A percentile compares a stretch with the other conserved stretches of the same genome.
These are phyloP conservation scores for Lepilemur ruficaudatus DNA, from an alignment of 2,797 vertebrate species.

Conservation along the genomic window DNA sequence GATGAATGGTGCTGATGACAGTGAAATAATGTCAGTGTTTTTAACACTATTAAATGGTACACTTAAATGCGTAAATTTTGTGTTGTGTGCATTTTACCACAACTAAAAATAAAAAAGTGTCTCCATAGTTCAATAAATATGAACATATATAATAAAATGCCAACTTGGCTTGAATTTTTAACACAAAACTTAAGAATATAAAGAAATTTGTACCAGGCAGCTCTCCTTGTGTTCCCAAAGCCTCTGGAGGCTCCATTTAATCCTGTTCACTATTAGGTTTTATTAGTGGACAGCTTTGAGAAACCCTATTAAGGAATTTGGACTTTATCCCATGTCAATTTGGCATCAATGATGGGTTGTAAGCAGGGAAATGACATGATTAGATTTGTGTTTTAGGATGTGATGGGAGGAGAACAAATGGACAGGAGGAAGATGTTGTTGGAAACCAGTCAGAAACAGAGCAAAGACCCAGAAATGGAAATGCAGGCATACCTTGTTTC, in stretches of 20 bases:
- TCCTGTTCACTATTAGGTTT: neutral
- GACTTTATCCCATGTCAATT: neutral
- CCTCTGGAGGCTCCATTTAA: neutral
- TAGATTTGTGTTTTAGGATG: neutral
- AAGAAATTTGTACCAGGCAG: neutral
- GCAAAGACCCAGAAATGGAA: neutral
- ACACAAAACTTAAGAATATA: neutral
- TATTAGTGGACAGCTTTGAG: neutral
- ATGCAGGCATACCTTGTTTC: neutral
- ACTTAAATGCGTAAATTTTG: neutral
- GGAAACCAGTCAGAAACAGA: neutral
- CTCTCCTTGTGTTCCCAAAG: neutral
- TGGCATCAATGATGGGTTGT: neutral
- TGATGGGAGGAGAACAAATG: neutral
- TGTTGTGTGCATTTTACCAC: neutral
- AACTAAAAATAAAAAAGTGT: neutral
- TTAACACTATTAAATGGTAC: neutral
- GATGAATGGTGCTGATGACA: neutral
- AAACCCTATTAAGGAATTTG: neutral
- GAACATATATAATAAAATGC: neutral
- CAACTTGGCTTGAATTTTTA: neutral
- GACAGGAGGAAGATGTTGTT: neutral
- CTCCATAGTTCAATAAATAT: neutral
- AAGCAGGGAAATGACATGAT: neutral
- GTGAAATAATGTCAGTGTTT: neutral